phyloP scores from a whole-genome alignment of 64 coral and sea anemone genomes.

The Montipora foliosa region DNA sequence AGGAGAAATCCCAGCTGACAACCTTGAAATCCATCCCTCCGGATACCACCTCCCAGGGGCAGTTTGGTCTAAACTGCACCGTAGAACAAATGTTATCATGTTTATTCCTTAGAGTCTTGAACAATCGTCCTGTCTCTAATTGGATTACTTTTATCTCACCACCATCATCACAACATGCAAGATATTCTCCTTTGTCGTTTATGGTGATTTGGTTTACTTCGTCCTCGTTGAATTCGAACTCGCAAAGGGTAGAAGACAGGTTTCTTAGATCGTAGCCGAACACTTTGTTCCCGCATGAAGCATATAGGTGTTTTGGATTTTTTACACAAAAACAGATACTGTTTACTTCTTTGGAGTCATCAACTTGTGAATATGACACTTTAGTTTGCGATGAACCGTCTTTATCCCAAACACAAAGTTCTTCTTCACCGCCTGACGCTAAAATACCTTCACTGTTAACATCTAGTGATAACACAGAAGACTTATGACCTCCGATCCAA shows the following conservation, averaged over 20 bases:
- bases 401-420: slow-evolving; percentile 80
- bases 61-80: slow-evolving; percentile 85
- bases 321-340: slow-evolving; percentile 80
- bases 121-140: slow-evolving; percentile 65
- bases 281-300: slow-evolving; percentile 81
- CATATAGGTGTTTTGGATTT: slow-evolving; percentile 72
- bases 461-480: slow-evolving; percentile 77
- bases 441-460: slow-evolving; percentile 69
- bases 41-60: slow-evolving; percentile 85
- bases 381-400: slow-evolving; percentile 72
- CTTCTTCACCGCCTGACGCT: slow-evolving; percentile 83
- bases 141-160: slow-evolving; percentile 92
- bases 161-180: slow-evolving; percentile 90
- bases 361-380: slow-evolving; percentile 5
- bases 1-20: slow-evolving; percentile 90
- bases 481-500: slow-evolving; percentile 78
- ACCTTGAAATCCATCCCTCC: slow-evolving; percentile 92
- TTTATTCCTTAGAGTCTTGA: slow-evolving; percentile 73
- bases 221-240: slow-evolving; percentile 86
- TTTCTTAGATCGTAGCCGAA: slow-evolving; percentile 83
- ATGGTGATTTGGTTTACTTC: slow-evolving; percentile 94
- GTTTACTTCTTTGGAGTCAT: slow-evolving; percentile 53
- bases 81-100: slow-evolving; percentile 90
- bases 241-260: slow-evolving; percentile 39
- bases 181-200: slow-evolving; percentile 72